Conservation (phyloP, 2,888 invertebrate species). For the Drosophila atripex region DNA sequence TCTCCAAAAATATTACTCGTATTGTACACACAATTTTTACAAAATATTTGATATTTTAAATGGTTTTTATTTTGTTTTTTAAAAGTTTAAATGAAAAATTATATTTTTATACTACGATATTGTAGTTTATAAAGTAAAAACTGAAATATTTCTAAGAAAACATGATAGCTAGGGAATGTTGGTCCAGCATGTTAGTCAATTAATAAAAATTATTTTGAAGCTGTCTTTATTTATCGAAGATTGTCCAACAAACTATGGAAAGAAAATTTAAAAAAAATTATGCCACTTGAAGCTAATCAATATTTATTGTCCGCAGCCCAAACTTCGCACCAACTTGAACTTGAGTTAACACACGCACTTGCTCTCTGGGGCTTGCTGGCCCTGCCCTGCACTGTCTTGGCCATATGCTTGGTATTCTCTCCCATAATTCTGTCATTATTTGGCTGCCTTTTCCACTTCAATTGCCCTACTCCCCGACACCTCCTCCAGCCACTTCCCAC, state of each 20-base stretch:
- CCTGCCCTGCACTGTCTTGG: constrained; percentile 32
- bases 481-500: neutral
- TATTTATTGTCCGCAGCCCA: neutral
- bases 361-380: neutral
- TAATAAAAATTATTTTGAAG: neutral
- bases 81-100: too few species aligned
- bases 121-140: too few species aligned
- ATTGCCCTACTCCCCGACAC: constrained; percentile 29
- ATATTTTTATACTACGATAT: too few species aligned
- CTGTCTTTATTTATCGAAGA: neutral
- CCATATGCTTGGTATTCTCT: constrained; percentile 59
- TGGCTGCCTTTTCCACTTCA: constrained; percentile 60
- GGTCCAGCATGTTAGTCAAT: neutral
- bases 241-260: neutral
- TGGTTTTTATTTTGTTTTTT: too few species aligned
- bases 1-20: too few species aligned
- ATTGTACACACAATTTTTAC: too few species aligned
- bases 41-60: too few species aligned
- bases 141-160: too few species aligned
- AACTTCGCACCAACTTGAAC: constrained; percentile 1
- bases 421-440: constrained; percentile 64
- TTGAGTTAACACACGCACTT: neutral
- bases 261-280: neutral
- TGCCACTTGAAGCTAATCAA: neutral
- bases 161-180: too few species aligned